Conservation (phyloP, 2,797 vertebrate species). For the Antennarius maculatus region DNA sequence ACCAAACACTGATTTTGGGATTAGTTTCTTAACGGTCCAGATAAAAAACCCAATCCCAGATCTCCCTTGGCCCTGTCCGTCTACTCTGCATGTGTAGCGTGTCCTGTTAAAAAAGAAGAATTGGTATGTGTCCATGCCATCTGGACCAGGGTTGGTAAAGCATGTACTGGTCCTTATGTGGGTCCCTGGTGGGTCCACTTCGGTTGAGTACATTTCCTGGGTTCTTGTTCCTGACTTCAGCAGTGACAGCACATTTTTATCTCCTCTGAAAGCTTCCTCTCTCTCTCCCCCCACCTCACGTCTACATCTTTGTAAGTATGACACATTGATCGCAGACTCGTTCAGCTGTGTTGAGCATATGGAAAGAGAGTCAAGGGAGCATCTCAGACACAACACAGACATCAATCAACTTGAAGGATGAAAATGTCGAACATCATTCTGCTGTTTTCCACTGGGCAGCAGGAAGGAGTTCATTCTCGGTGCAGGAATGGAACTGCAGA, state of each 20-base stretch:
- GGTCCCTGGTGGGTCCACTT: no score
- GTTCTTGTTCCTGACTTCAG: conserved; percentile 5
- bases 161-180: no score
- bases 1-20: no score
- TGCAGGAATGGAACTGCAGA: no score
- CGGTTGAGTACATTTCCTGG: no score
- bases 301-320: conserved; percentile 7
- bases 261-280: conserved; percentile 5
- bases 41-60: no score
- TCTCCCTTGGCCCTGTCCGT: no score
- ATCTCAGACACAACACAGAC: conserved; percentile 61
- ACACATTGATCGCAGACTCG: conserved; percentile 1
- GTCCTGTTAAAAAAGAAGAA: no score
- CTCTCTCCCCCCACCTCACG: background rate
- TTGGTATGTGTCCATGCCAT: no score
- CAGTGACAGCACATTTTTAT: conserved; percentile 17
- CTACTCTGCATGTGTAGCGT: no score
- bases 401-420: conserved; percentile 49
- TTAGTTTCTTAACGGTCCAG: no score
- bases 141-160: no score
- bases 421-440: conserved; percentile 26
- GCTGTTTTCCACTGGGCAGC: conserved; percentile 13
- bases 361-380: conserved; percentile 50
- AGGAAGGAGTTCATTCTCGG: background rate
- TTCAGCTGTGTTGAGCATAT: conserved; percentile 43